phyloP scores from a whole-genome alignment of 1,140 invertebrate species.

The Diorhabda carinulata region DNA sequence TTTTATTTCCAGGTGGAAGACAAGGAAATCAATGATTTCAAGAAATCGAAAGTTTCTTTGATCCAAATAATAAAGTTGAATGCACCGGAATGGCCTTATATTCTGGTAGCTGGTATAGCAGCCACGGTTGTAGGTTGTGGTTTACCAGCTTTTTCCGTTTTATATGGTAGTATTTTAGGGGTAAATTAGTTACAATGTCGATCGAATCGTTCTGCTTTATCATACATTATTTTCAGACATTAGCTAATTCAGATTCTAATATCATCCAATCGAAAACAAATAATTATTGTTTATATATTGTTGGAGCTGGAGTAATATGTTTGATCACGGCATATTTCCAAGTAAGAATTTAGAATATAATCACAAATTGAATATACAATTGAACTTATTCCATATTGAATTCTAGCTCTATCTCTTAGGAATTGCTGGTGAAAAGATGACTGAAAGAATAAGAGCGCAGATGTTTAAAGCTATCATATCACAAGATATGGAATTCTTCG shows the following conservation, averaged over 20 bases:
- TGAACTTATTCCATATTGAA: background rate
- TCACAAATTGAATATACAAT: too few species aligned
- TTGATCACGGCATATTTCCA: slow-evolving; percentile 65
- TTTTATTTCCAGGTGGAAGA: slow-evolving; percentile 14
- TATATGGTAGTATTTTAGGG: slow-evolving; percentile 80
- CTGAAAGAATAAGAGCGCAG: slow-evolving; percentile 62
- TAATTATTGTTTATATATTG: slow-evolving; percentile 63
- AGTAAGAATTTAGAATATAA: slow-evolving; percentile 21
- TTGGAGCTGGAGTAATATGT: slow-evolving; percentile 69
- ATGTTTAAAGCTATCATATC: slow-evolving; percentile 68
- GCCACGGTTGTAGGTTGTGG: slow-evolving; percentile 68
- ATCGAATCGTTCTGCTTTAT: too few species aligned
- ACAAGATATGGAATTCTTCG: slow-evolving; percentile 80
- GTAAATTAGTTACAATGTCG: slow-evolving; percentile 48
- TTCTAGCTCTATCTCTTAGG: slow-evolving; percentile 65
- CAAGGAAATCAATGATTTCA: slow-evolving; percentile 23
- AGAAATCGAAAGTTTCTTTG: slow-evolving; percentile 44
- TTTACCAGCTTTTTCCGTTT: slow-evolving; percentile 75
- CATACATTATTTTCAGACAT: slow-evolving; percentile 38
- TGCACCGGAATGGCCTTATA: slow-evolving; percentile 70
- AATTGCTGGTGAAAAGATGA: slow-evolving; percentile 71
- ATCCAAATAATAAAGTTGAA: slow-evolving; percentile 68
- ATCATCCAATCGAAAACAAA: slow-evolving; percentile 59
- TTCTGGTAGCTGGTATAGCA: slow-evolving; percentile 66
- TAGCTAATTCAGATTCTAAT: slow-evolving; percentile 52